Conservation (phyloP, 2,888 invertebrate genomes). For the Pseudococcus jackbeardsleyi region DNA sequence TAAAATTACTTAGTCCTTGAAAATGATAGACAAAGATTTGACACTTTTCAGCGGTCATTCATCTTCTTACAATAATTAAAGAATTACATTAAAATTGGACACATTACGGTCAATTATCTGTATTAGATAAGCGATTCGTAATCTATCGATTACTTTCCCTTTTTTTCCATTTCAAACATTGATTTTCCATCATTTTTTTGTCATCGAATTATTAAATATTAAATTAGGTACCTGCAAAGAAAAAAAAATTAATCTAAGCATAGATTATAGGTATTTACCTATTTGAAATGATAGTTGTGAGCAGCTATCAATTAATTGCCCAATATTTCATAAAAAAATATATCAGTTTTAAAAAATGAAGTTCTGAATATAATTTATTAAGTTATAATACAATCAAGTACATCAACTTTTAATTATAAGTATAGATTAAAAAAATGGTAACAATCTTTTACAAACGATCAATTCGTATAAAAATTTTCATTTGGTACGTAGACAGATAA, state of each 20-base stretch:
- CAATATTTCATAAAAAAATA: not conserved
- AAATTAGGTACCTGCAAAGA: not conserved
- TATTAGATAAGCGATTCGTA: constrained; percentile 3
- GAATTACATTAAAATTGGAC: constrained; percentile 43
- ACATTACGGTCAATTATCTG: constrained; percentile 53
- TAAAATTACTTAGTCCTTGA: constrained; percentile 24
- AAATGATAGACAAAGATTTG: not conserved
- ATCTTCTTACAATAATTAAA: constrained; percentile 42
- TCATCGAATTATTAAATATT: not conserved
- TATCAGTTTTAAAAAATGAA: not conserved
- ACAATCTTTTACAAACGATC: not conserved
- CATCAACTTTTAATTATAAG: not conserved
- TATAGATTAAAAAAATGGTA: not conserved
- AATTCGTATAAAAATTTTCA: not conserved
- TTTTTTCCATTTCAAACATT: constrained; percentile 15
- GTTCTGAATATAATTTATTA: not conserved
- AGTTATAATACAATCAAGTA: not conserved
- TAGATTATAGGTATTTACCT: not conserved
- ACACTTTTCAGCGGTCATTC: constrained; percentile 27
- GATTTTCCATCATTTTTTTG: not conserved
- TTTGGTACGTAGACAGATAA: not conserved
- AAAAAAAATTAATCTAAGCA: not conserved
- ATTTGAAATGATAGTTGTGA: not conserved
- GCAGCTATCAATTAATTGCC: not conserved
- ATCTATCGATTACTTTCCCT: constrained; percentile 34